A percentile compares a stretch with the other conserved stretches of the same genome.
phyloP scores from a whole-genome alignment of 2,113 vertebrate genomes.

The Macrotis lagotis region DNA sequence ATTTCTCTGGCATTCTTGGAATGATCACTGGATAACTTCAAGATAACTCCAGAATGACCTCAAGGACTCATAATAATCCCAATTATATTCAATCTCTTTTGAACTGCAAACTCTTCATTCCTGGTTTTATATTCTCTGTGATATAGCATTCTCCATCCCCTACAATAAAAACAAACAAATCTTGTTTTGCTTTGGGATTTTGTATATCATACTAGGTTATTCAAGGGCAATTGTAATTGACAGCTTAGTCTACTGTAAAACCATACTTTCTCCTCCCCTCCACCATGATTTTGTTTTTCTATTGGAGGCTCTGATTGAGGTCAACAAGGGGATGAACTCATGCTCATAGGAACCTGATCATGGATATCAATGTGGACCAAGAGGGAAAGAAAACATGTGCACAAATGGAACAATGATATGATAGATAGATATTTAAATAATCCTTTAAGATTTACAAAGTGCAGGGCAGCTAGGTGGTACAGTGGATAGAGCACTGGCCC shows the following conservation, averaged over 20 bases:
- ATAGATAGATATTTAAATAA: no score
- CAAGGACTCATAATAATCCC: neutral
- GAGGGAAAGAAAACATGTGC: no score
- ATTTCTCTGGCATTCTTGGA: no score
- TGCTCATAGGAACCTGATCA: no score
- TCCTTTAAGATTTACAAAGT: no score
- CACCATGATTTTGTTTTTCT: neutral
- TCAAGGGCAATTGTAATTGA: neutral
- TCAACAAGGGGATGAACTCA: no score
- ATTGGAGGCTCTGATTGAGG: neutral
- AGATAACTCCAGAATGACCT: neutral
- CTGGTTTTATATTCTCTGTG: neutral
- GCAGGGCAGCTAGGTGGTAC: no score
- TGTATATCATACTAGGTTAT: neutral
- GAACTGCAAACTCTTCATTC: neutral
- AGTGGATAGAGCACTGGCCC: no score
- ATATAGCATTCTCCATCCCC: neutral
- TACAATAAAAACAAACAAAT: neutral
- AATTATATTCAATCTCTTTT: neutral
- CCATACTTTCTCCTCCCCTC: no score
- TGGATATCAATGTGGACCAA: no score
- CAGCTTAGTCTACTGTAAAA: neutral
- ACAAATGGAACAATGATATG: no score
- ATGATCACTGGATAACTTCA: no score
- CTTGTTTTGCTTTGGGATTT: neutral